Base-by-base conservation (phyloP, 2,113 vertebrate species). In the Thomomys bottae region DNA sequence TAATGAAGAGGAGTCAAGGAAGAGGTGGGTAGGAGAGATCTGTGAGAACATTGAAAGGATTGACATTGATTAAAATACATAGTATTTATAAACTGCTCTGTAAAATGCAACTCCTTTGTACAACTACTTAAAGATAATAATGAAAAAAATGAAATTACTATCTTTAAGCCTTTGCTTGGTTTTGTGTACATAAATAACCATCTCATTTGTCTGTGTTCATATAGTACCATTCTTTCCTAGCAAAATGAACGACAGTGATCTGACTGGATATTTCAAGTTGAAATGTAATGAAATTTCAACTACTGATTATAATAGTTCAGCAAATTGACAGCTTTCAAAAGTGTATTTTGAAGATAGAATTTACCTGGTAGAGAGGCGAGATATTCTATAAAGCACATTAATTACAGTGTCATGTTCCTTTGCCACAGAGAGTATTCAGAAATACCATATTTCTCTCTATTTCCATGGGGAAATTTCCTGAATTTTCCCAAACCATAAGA, bases 391-490 rank as follows among this genome's bases (percentile, higher is more conserved):
- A 45, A 9, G 28, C 57, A 30, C 18, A 20, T 84, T 88, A 92
- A 78, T 94, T 76, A 76, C 3, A 24, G 8, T 70, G 54, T 64
- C 78, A 10, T 88, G 34, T 57, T 95, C 15, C 42, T 82, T 82
- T 80, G 66, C 12, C 38, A 10, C 8, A 70, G 68, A 54, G 8
- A 21, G 82, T 72, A n/a, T 32, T 8, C 21, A 70, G 21, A 63
- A 34, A 36, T 61, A 59, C 73, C 24, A 42, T 45, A 45, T 64
- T 68, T 90, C 36, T 88, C 17, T 28, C 36, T 32, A 72, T 87
- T 76, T 89, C 89, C 75, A 30, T 59, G 77, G 94, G 84, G 68
- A 96, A 89, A 92, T 96, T 89, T 95, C 64, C 84, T 63, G 24
- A 64, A 36, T 92, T 75, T 23, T 87, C 70, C 64, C 66, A 91